A percentile compares a stretch with the other conserved stretches of the same genome.
phyloP scores from a whole-genome alignment of 2,113 vertebrate genomes.

The Gallinago jamesoni region DNA sequence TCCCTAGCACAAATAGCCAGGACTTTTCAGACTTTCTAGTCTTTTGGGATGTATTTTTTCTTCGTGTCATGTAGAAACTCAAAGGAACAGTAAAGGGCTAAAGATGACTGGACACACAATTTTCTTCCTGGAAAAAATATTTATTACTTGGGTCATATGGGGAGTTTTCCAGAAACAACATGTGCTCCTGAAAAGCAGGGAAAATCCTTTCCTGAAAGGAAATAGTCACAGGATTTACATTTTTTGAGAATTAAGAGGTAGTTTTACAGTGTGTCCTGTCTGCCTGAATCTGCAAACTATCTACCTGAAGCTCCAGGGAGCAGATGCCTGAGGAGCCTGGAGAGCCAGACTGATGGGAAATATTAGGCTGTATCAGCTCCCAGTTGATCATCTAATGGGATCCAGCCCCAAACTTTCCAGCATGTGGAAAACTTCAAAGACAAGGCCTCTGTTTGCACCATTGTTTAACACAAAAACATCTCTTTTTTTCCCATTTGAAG shows the following conservation, averaged over 20 bases:
- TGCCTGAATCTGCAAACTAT: neutral
- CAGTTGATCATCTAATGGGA: neutral
- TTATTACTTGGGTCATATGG: neutral
- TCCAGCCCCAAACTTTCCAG: neutral
- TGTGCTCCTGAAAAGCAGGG: neutral
- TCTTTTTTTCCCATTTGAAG: slow-evolving; percentile 11
- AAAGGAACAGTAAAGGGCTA: neutral
- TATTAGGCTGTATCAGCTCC: neutral
- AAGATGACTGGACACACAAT: neutral
- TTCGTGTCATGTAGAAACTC: neutral
- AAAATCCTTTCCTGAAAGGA: neutral
- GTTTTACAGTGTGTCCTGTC: neutral
- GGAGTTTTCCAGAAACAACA: neutral
- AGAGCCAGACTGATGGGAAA: neutral
- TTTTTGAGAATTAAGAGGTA: neutral
- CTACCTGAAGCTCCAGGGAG: neutral
- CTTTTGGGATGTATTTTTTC: neutral
- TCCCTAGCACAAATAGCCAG: neutral
- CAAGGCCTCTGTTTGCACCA: neutral
- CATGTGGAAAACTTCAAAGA: neutral
- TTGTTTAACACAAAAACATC: neutral
- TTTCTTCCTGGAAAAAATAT: neutral
- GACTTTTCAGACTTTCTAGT: neutral
- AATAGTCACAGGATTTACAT: neutral
- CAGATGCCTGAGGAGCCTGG: neutral